Conservation (phyloP, 2,113 vertebrate genomes). For the Rutilus rutilus region DNA sequence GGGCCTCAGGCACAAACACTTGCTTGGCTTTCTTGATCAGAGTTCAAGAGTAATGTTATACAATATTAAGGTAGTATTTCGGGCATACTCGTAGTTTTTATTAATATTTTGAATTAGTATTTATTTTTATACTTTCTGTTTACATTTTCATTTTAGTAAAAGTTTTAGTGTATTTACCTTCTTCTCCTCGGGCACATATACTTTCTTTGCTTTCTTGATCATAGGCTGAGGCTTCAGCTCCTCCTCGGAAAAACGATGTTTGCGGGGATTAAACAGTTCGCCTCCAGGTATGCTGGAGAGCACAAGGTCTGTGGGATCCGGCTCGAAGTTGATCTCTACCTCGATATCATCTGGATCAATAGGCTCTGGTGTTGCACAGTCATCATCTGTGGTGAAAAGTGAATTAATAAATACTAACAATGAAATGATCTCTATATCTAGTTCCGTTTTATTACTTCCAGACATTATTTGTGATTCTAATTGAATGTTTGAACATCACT, state of each 20-base stretch:
- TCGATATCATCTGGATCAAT: conserved; percentile 85
- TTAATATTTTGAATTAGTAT: background rate
- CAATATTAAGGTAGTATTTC: background rate
- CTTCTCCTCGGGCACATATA: conserved; percentile 90
- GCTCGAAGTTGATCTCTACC: conserved; percentile 91
- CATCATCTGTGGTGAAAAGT: conserved; percentile 79
- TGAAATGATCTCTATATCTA: background rate
- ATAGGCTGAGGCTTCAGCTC: conserved; percentile 97
- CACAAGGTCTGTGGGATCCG: conserved; percentile 92
- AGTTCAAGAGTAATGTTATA: conserved; percentile 51
- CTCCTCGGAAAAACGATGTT: conserved; percentile 93
- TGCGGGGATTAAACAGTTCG: conserved; percentile 94
- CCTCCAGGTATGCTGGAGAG: conserved; percentile 95
- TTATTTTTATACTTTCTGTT: background rate
- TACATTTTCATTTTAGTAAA: background rate
- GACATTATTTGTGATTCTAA: background rate
- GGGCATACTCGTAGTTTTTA: background rate
- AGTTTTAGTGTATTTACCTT: conserved; percentile 80
- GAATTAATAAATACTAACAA: conserved; percentile 9
- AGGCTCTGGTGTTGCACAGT: conserved; percentile 81
- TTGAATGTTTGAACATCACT: background rate
- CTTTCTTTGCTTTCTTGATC: conserved; percentile 99
- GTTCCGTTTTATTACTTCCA: background rate
- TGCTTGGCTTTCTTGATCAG: conserved; percentile 99
- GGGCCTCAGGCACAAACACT: conserved; percentile 88